Evolutionary conservation across 1,140 invertebrate genomes (phyloP), one percentile per base, ranked within the genome.

Genomic region (Dreissena polymorpha): DNA sequence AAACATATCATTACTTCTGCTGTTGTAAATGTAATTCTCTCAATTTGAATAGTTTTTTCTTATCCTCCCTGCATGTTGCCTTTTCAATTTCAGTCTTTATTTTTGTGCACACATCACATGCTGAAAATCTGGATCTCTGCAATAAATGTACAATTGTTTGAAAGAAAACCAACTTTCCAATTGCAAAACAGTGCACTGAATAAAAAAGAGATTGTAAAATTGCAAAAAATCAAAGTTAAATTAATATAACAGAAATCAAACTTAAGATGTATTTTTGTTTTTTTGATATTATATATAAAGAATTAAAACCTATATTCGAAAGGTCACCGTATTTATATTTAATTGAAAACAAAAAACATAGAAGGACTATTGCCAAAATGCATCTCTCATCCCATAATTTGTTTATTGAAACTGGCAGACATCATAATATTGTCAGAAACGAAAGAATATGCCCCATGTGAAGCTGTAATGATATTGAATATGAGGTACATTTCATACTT

Each of bases 351-450:
- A 14, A 27, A 21, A 39, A 7, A 60, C 67, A 51, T 50, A 39
- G 49, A 55, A 23, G 25, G 21, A 55, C 39, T 53, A 18, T 65
- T 21, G 13, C 25, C 51, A 51, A 67, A 18, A 49, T 77, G 39
- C 39, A 18, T 67, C 53, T 29, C 21, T 60, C 21, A 18, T 60
- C 27, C 14, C 74, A 77, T 67, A 65, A 23, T 27, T 49, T 77
- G 51, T 50, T 49, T 29, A 67, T 77, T 29, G 63, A 77, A 65
- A 21, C 18, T 65, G 74, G 60, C 25, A 77, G 27, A 77, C 39
- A n/a, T n/a, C 21, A 29, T 50, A 67, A 63, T 53, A 67, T 77
- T 51, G 74, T 67, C 67, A 65, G 60, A 49, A 49, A 13, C 29
- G 39, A 53, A 71, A 71, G 69, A 21, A 71, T 14, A 51, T 71